phyloP scores from a whole-genome alignment of 2,888 invertebrate genomes.

The Limnephilus auricula region DNA sequence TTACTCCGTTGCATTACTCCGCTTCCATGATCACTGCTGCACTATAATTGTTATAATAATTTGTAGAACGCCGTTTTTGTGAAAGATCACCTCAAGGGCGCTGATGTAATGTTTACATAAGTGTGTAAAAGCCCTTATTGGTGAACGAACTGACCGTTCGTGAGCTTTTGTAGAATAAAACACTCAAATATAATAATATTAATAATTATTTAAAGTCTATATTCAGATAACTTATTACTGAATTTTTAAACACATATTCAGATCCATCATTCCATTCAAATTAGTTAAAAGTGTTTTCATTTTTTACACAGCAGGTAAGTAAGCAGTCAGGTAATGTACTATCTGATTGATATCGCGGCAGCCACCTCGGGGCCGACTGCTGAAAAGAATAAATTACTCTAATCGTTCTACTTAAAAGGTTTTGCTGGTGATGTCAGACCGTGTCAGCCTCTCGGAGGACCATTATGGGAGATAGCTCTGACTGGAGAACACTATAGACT shows the following conservation, averaged over 20 bases:
- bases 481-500: constrained; percentile 2
- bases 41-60: too few relatives aligned
- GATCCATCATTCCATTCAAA: not conserved
- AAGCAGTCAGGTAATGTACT: not conserved
- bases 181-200: too few relatives aligned
- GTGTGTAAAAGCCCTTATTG: too few relatives aligned
- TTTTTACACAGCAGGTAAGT: not conserved
- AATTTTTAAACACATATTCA: not conserved
- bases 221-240: too few relatives aligned
- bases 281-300: not conserved
- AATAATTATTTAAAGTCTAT: too few relatives aligned
- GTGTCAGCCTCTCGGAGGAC: constrained; percentile 21
- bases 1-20: too few relatives aligned
- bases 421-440: constrained; percentile 46
- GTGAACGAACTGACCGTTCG: too few relatives aligned
- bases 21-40: too few relatives aligned
- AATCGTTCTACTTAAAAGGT: constrained; percentile 49
- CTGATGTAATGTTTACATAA: too few relatives aligned
- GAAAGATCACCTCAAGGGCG: too few relatives aligned
- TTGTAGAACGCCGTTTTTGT: too few relatives aligned
- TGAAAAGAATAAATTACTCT: constrained; percentile 47
- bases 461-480: not conserved
- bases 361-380: not conserved
- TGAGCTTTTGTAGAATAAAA: too few relatives aligned
- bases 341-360: not conserved